Evolutionary conservation across 1,140 invertebrate species (phyloP).

Genomic region (Plodia interpunctella): DNA sequence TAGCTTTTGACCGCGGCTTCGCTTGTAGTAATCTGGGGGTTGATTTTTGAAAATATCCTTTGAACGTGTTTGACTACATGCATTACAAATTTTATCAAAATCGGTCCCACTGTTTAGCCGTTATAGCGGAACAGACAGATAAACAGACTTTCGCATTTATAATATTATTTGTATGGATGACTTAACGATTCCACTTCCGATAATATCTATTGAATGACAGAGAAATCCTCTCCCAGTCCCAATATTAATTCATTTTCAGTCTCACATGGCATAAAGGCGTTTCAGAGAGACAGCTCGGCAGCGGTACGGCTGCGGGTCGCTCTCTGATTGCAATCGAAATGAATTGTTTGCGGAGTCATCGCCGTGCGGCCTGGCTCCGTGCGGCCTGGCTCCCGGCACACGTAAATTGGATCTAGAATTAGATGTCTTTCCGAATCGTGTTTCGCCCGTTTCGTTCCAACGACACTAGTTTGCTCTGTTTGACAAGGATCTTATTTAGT

Average conservation of each 20-base stretch:
- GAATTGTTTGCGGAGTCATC: conserved; percentile 61
- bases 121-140: no score
- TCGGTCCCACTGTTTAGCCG: no score
- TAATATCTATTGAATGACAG: no score
- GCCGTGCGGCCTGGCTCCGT: conserved; percentile 51
- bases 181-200: no score
- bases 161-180: no score
- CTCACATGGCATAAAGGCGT: not conserved
- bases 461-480: conserved; percentile 6
- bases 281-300: conserved; percentile 20
- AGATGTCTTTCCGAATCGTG: conserved; percentile 45
- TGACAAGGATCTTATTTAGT: not conserved
- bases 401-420: conserved; percentile 59
- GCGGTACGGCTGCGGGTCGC: conserved; percentile 26
- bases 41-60: no score
- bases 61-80: no score
- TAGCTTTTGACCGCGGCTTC: no score
- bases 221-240: not conserved
- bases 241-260: conserved; percentile 1
- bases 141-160: no score
- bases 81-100: no score
- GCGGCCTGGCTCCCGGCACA: conserved; percentile 39
- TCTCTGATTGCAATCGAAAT: conserved; percentile 62
- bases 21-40: no score
- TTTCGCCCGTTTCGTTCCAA: conserved; percentile 18